These are phyloP conservation scores for Crotalus horridus DNA, from an alignment of 2,113 vertebrate species.

Conservation along the genomic window DNA sequence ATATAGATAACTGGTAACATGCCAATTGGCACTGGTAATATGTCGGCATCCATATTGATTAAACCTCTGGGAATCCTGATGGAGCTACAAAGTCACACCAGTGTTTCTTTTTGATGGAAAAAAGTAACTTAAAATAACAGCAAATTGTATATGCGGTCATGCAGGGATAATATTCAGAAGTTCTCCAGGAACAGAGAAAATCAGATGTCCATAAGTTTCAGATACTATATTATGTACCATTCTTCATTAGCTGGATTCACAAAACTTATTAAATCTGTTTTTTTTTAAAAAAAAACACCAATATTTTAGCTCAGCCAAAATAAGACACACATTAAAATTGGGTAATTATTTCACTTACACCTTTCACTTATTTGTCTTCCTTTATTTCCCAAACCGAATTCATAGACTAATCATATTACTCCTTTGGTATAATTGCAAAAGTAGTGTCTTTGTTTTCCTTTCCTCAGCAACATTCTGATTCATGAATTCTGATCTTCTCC, in stretches of 20 bases:
- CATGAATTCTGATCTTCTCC: background rate
- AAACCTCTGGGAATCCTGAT: background rate
- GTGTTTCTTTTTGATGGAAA: background rate
- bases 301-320: background rate
- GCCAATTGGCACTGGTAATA: background rate
- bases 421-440: background rate
- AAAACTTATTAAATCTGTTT: background rate
- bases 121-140: background rate
- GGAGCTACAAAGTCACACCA: background rate
- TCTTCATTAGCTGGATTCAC: background rate
- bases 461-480: background rate
- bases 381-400: background rate
- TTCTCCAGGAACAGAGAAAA: background rate
- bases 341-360: background rate
- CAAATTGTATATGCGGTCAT: background rate
- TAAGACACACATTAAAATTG: background rate
- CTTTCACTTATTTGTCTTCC: background rate
- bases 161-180: background rate
- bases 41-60: background rate
- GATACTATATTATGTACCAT: background rate
- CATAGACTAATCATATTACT: background rate
- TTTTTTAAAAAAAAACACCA: background rate
- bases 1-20: background rate
- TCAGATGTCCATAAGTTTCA: background rate
- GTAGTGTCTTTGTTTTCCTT: background rate